Percentiles rank a stretch among this genome's conserved stretches.
These are phyloP conservation scores for Hemitrygon akajei DNA, from an alignment of 2,797 vertebrate species.

Conservation along the genomic window DNA sequence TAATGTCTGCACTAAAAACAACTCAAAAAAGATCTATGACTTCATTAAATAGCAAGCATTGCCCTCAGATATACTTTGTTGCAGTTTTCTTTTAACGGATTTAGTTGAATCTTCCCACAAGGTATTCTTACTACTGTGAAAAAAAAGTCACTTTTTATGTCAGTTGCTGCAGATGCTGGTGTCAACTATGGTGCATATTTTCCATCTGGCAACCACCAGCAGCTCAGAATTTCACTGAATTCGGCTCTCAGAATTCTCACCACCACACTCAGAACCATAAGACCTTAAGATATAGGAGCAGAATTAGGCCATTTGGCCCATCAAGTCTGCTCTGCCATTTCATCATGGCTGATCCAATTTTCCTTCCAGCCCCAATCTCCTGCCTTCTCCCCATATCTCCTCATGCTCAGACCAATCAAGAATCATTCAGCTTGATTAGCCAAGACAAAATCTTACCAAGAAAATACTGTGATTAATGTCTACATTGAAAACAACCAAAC, in stretches of 20 bases:
- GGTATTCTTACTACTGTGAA: neutral
- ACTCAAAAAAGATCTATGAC: conserved; percentile 2
- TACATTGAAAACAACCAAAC: neutral
- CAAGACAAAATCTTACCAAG: neutral
- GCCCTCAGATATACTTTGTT: neutral
- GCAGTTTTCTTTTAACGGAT: neutral
- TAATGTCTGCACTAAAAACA: neutral
- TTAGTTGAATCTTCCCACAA: neutral
- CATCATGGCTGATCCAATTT: no score
- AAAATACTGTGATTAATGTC: neutral
- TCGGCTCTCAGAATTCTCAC: neutral
- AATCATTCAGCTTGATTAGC: neutral
- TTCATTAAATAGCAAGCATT: neutral
- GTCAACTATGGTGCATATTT: neutral
- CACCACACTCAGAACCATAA: no score
- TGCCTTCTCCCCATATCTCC: no score
- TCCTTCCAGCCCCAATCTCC: no score
- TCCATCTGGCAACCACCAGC: neutral
- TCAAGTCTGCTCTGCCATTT: no score
- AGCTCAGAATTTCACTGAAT: neutral
- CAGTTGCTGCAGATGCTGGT: neutral
- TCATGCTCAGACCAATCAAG: no score
- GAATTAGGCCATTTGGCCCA: no score
- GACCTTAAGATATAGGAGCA: no score
- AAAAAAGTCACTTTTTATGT: neutral